These are phyloP conservation scores for Caenorhabditis sp. DNA, from an alignment of 2,888 invertebrate genomes.

Conservation along the genomic window DNA sequence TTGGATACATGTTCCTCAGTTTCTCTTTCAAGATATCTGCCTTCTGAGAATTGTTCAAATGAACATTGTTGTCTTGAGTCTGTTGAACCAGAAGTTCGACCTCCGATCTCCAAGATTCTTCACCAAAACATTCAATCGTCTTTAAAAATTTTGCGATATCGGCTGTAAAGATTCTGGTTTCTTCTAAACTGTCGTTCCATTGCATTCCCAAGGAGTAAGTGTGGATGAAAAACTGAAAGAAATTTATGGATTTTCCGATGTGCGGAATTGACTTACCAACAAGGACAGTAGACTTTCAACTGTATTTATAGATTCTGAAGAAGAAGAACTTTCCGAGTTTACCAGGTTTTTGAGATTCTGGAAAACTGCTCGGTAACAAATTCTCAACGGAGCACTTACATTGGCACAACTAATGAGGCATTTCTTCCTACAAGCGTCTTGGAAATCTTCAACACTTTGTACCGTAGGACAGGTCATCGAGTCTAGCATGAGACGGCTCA, in stretches of 20 bases:
- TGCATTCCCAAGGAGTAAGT: neutral
- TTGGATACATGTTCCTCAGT: neutral
- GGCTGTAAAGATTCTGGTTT: neutral
- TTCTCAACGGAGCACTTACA: neutral
- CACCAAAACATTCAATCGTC: neutral
- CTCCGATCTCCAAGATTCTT: neutral
- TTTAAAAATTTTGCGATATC: neutral
- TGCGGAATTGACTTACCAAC: neutral
- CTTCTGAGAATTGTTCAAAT: neutral
- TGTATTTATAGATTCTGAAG: neutral
- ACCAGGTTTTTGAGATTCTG: neutral
- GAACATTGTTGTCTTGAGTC: neutral
- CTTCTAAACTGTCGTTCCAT: neutral
- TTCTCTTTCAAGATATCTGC: neutral
- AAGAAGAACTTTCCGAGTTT: neutral
- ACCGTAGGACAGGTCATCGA: neutral
- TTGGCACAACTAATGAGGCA: neutral
- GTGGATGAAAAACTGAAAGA: neutral
- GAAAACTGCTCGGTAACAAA: neutral
- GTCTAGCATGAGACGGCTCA: neutral
- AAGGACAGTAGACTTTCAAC: neutral
- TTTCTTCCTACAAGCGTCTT: neutral
- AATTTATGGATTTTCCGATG: neutral
- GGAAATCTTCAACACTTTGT: neutral
- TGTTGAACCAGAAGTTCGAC: neutral